Evolutionary conservation across 2,113 vertebrate genomes (phyloP), one percentile per base, ranked within the genome.

Genomic region (Cyphomyrus discorhynchus): DNA sequence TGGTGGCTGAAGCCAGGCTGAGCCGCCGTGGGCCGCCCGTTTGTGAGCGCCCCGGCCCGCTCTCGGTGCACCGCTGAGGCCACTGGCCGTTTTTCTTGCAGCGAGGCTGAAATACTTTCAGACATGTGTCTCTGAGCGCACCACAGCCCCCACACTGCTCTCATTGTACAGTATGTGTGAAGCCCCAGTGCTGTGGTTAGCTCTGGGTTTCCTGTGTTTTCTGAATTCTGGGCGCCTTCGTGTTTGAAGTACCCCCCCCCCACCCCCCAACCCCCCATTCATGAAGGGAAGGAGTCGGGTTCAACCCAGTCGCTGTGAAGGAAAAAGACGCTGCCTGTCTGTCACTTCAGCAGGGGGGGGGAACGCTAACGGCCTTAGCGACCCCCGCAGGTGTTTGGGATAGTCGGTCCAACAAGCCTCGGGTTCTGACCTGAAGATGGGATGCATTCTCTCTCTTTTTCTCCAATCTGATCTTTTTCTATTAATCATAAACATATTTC

Each of bases 101-200:
- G 92, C 93, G 91, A 92, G 92, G 92, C 95, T 94, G 94, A 95
- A 95, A 95, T 94, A 92, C 94, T 91, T 91, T 95, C 94, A 95
- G 94, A 95, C 93, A 91, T 93, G 91, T 92, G 90, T 91, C 91
- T 93, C 88, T 42, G 91, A 91, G 91, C 92, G 92, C 93, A 91
- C 93, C 91, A 90, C 93, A 89, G 86, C 90, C 91, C 93, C 91
- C 91, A 90, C 92, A 93, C 93, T 93, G 91, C 88, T 91, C 92
- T 91, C 92, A 91, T 90, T 89, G 92, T 90, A 91, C 89, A 92
- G 90, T 93, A 94, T 93, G 94, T 95, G 95, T 94, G 91, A 93
- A 91, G 92, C 93, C 94, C 92, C 93, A 91, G 93, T 93, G 90
- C 91, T 94, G 93, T 82, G 94, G 94, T 93, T 91, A 87, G 92